A percentile compares a stretch with the other conserved stretches of the same genome.
These are phyloP conservation scores for Ellobium chinense DNA, from an alignment of 2,888 invertebrate genomes.

Conservation along the genomic window DNA sequence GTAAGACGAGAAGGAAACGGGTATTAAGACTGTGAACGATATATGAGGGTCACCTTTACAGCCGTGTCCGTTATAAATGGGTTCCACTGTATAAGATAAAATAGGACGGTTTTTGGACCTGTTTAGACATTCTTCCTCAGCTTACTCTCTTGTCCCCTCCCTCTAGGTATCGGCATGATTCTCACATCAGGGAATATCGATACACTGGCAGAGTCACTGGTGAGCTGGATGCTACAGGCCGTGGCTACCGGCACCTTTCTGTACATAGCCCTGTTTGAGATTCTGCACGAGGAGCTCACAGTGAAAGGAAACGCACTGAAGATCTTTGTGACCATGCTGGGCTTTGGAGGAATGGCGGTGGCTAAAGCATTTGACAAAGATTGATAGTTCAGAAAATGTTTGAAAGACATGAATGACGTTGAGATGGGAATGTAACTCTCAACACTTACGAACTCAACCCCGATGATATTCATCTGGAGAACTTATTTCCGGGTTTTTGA, in stretches of 20 bases:
- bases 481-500: too few species aligned
- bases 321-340: conserved; percentile 56
- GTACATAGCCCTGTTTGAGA: conserved; percentile 96
- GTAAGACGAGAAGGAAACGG: too few species aligned
- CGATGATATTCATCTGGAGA: too few species aligned
- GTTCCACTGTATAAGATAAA: too few species aligned
- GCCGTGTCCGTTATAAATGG: too few species aligned
- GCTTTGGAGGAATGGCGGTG: conserved; percentile 61
- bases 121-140: conserved; percentile 7
- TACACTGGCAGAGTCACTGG: conserved; percentile 4
- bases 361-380: conserved; percentile 51
- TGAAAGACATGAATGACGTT: too few species aligned
- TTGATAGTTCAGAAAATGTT: too few species aligned
- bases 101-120: too few species aligned
- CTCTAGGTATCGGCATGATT: conserved; percentile 43
- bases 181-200: conserved; percentile 42
- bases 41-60: too few species aligned
- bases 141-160: not conserved
- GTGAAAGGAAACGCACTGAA: conserved; percentile 3
- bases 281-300: conserved; percentile 80
- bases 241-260: conserved; percentile 93
- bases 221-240: conserved; percentile 83
- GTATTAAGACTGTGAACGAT: too few species aligned
- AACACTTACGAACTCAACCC: too few species aligned
- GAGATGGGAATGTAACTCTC: too few species aligned